Conservation (phyloP, 1,140 invertebrate species). For the Ectropis grisescens region DNA sequence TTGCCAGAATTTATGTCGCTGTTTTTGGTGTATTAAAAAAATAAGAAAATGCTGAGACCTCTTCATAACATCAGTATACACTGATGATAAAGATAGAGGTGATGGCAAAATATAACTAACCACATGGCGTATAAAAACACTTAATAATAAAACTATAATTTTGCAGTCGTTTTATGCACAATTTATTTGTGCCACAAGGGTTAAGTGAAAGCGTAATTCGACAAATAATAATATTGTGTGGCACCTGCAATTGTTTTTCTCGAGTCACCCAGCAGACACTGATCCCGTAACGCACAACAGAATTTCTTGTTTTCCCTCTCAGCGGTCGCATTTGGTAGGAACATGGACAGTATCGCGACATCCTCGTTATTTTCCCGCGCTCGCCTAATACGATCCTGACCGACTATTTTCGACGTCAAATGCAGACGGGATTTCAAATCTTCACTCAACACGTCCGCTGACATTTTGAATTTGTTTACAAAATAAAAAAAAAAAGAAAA, state of each 20-base stretch:
- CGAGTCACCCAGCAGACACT: conserved; percentile 82
- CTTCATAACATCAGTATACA: no score
- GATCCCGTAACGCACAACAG: conserved; percentile 79
- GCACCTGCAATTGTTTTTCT: conserved; percentile 84
- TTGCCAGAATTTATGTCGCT: no score
- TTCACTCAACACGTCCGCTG: conserved; percentile 81
- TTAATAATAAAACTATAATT: no score
- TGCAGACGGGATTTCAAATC: conserved; percentile 80
- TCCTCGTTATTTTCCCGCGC: conserved; percentile 87
- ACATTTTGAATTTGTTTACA: conserved; percentile 68
- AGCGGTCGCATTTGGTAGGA: conserved; percentile 77
- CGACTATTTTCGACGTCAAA: conserved; percentile 81
- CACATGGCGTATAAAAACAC: no score
- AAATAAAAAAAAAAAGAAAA: conserved; percentile 13
- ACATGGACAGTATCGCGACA: conserved; percentile 86
- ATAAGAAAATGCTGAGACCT: no score
- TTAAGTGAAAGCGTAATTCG: no score
- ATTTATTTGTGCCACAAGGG: no score
- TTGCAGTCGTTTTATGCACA: no score
- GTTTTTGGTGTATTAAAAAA: no score
- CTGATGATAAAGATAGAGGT: no score
- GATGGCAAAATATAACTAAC: no score
- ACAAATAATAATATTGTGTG: no score
- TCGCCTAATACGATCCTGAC: conserved; percentile 79
- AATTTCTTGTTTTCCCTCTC: conserved; percentile 81